Evolutionary conservation across 2,888 invertebrate genomes (phyloP).

Genomic region (Cataglyphis rosenhaueri): DNA sequence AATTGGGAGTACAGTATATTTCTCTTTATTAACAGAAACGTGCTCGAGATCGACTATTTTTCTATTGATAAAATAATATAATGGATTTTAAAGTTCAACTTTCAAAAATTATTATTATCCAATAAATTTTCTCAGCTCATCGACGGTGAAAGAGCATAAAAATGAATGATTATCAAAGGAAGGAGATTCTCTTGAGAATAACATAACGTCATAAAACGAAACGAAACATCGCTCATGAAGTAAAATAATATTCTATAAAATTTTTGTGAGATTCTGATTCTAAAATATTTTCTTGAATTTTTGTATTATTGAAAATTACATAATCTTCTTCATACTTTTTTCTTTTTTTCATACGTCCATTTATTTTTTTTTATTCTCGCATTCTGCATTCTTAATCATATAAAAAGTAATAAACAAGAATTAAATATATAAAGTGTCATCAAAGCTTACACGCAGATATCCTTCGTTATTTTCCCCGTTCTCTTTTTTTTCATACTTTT

Average conservation of each 20-base stretch:
- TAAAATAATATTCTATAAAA: not conserved
- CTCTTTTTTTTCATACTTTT: slow-evolving; percentile 2
- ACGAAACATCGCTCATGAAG: too few relatives aligned
- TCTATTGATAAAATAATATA: too few relatives aligned
- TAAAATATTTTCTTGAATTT: not conserved
- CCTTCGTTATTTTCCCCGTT: slow-evolving; percentile 65
- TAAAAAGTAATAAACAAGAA: not conserved
- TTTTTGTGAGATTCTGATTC: slow-evolving; percentile 43
- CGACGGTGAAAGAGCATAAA: too few relatives aligned
- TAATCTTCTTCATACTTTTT: not conserved
- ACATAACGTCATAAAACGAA: too few relatives aligned
- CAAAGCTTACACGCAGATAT: slow-evolving; percentile 53
- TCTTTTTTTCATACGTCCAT: not conserved
- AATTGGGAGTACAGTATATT: not conserved
- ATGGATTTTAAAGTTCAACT: too few relatives aligned
- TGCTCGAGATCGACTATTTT: not conserved
- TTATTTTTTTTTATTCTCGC: not conserved
- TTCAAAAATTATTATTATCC: too few relatives aligned
- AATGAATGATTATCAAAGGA: too few relatives aligned
- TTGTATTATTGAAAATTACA: not conserved
- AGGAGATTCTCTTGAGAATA: not conserved
- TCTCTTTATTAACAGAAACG: not conserved
- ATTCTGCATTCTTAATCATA: not conserved
- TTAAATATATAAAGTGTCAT: not conserved
- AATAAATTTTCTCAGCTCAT: too few relatives aligned